Evolutionary conservation across 2,888 invertebrate species (phyloP), one percentile per base, ranked within the genome.

Genomic region (Apodemia mormo): DNA sequence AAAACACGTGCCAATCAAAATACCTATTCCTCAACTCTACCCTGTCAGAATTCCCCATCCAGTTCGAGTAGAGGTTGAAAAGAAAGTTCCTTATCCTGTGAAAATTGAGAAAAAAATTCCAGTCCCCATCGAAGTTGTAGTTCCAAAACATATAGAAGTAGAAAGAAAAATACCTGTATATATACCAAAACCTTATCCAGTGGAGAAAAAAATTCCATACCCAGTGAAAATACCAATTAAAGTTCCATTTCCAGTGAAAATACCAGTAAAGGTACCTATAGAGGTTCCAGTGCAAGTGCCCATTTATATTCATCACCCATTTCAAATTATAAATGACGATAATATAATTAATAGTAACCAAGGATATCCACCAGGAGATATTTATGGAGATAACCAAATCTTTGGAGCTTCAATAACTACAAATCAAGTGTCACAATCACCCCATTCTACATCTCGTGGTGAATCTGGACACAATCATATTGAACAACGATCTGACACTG

Each of bases 1-100:
- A 70, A 90, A 84, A 77, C 92, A 91, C 74, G 88, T 92, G 12
- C 86, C 87, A 29, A 81, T 92, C 10, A 87, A 78, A 82, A 90
- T 93, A 56, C 89, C 89, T 12, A 84, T 84, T 49, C 91, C 88
- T 2, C 87, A 92, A 76, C 94, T 95, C 0, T 94, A 93, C 77
- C 89, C 94, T 10, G 89, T 95, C 9, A 92, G 88, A 80, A 90
- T 94, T 0, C 94, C 93, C 22, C 85, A 93, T 72, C 94, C 94
- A 2, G 91, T 94, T 77, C 92, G 93, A 2, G 90, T 93, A 0
- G 88, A 86, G 4, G 82, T 92, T 12, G 94, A 94, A 83, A 86
- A 89, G 74, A 85, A 80, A 81, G 89, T 93, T 40, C 92, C 91
- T 2, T 89, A 90, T 76, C 90, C 89, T 1, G 88, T 92, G 4